Percentiles rank a stretch among this genome's conserved stretches.
phyloP scores from a whole-genome alignment of 2,888 invertebrate species.

The Eurois occulta region DNA sequence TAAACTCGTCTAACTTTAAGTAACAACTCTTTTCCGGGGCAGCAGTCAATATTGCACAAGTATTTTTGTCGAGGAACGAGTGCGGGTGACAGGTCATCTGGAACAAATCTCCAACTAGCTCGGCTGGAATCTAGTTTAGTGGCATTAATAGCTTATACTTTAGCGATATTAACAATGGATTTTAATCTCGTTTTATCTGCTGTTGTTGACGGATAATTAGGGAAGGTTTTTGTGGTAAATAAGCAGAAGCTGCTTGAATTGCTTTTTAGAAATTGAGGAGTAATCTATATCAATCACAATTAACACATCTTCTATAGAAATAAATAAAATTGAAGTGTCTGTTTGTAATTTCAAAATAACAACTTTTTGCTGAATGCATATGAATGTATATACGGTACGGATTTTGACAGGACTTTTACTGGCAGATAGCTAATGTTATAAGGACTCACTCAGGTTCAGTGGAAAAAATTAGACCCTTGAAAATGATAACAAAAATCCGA shows the following conservation, averaged over 20 bases:
- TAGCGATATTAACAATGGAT: constrained; percentile 47
- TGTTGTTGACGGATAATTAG: constrained; percentile 39
- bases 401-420: too few relatives aligned
- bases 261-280: not conserved
- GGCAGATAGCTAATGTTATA: too few relatives aligned
- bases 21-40: constrained; percentile 66
- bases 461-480: too few relatives aligned
- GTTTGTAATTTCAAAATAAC: too few relatives aligned
- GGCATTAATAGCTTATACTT: constrained; percentile 62
- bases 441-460: too few relatives aligned
- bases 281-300: too few relatives aligned
- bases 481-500: too few relatives aligned
- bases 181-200: constrained; percentile 43
- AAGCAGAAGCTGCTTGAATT: not conserved
- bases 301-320: too few relatives aligned
- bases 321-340: too few relatives aligned
- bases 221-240: not conserved
- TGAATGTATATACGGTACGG: too few relatives aligned
- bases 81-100: constrained; percentile 79
- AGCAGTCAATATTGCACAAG: constrained; percentile 68
- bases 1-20: constrained; percentile 65
- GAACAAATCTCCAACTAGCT: constrained; percentile 80
- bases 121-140: constrained; percentile 70
- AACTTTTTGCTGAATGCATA: too few relatives aligned
- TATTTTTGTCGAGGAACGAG: constrained; percentile 65